Percentiles rank a stretch among this genome's conserved stretches.
Conservation (phyloP, 1,140 invertebrate species). For the Ceratoteleas bidentatus region DNA sequence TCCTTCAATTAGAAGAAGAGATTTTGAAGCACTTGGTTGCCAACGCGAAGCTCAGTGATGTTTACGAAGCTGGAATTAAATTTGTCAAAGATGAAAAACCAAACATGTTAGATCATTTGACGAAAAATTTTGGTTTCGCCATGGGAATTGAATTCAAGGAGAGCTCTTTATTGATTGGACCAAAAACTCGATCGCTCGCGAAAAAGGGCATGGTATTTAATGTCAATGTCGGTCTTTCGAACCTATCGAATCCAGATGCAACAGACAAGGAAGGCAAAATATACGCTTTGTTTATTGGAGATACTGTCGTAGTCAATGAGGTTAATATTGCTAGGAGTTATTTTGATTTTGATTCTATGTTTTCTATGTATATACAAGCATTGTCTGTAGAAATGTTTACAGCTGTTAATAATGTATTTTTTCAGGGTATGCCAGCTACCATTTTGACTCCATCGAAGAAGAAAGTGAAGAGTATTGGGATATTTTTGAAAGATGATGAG, state of each 20-base stretch:
- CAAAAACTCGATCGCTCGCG: slow-evolving; percentile 91
- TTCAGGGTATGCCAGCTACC: slow-evolving; percentile 88
- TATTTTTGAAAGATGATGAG: slow-evolving; percentile 97
- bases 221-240: slow-evolving; percentile 96
- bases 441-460: slow-evolving; percentile 96
- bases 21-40: slow-evolving; percentile 92
- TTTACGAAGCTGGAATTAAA: slow-evolving; percentile 92
- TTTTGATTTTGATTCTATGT: too few relatives aligned
- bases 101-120: slow-evolving; percentile 93
- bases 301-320: slow-evolving; percentile 97
- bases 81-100: slow-evolving; percentile 95
- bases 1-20: slow-evolving; percentile 95
- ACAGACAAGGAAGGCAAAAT: slow-evolving; percentile 93
- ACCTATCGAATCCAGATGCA: slow-evolving; percentile 91
- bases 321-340: too few relatives aligned
- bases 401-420: too few relatives aligned
- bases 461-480: slow-evolving; percentile 97
- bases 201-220: slow-evolving; percentile 99
- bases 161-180: slow-evolving; percentile 93
- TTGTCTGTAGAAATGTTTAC: too few relatives aligned
- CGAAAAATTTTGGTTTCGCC: slow-evolving; percentile 96
- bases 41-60: slow-evolving; percentile 92
- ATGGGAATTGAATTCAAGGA: slow-evolving; percentile 99
- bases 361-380: too few relatives aligned
- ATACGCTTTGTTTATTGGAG: slow-evolving; percentile 97